Base-by-base conservation (phyloP, 2,888 invertebrate genomes). In the Gandaritis pyraliata region DNA sequence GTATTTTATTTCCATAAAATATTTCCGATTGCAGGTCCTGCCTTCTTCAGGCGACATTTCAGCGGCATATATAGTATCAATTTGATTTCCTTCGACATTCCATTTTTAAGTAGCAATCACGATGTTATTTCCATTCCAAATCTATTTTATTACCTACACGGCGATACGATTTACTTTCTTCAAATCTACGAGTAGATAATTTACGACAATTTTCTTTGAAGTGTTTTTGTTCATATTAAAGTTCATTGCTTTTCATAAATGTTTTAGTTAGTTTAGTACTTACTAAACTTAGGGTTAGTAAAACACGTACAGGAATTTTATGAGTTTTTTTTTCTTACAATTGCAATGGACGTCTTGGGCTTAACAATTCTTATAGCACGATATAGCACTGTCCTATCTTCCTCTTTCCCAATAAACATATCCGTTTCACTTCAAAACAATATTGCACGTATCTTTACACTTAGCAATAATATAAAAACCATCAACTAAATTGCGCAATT, bases 31-130 rank as follows among this genome's bases (percentile, higher is more conserved):
- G 59, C 61, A 61, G 71, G 73, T 72, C 72, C 71, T 46, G 12
- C 29, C 66, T 60, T 70, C 18, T 58, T 70, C 70, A 72, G 76
- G 80, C 77, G 81, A 82, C 79, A 83, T 86, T 86, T 85, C 78
- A 73, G 68, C 75, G 76, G 67, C 82, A 76, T 78, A 81, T 81
- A 80, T 78, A 81, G 76, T 83, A 82, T 82, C 87, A 81, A 87
- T 86, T 87, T 81, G 85, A 86, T 87, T 87, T 85, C 82, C 79
- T 78, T 74, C 79, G 71, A 73, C 76, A 78, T 86, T 85, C 71
- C 83, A 85, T 86, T 86, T 87, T 87, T 87, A 87, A 88, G 81
- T 86, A 87, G 87, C 87, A 88, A 87, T 88, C 83, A 82, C 78
- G 75, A 81, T 72, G 76, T 77, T 79, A 87, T 86, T 85, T 80